Conservation (phyloP, 2,797 vertebrate species). For the Molossus molossus region DNA sequence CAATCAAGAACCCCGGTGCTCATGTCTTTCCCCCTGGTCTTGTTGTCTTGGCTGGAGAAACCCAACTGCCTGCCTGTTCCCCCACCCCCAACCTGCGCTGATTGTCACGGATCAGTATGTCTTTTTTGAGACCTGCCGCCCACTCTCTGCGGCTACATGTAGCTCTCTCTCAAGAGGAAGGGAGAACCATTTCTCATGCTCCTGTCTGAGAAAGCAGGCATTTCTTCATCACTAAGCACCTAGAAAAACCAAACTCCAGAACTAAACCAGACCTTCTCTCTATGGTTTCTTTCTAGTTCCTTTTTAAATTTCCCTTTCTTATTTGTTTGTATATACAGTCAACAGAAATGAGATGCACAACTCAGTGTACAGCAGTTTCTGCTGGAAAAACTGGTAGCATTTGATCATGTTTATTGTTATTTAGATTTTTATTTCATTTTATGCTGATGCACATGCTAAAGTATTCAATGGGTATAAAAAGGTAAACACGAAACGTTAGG, state of each 20-base stretch:
- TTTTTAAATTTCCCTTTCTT: conserved; percentile 58
- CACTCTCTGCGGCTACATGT: background rate
- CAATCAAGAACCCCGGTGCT: background rate
- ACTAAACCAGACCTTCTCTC: conserved; percentile 21
- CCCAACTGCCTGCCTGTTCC: too few species aligned
- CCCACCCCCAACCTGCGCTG: background rate
- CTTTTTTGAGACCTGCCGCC: background rate
- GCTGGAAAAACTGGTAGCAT: background rate
- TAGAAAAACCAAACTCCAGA: conserved; percentile 32
- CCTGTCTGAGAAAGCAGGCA: background rate
- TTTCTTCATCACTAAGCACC: conserved; percentile 42
- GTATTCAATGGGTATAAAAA: conserved; percentile 7
- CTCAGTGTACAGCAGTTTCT: background rate
- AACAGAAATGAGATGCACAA: conserved; percentile 28
- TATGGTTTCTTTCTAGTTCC: conserved; percentile 54
- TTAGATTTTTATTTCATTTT: background rate
- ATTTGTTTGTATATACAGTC: background rate
- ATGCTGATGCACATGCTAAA: background rate
- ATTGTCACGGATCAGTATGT: rapidly evolving
- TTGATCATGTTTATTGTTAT: background rate
- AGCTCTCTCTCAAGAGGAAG: background rate
- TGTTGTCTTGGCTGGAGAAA: background rate
- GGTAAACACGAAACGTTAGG: background rate
- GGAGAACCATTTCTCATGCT: background rate
- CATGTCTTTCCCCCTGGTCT: background rate